A percentile compares a stretch with the other conserved stretches of the same genome.
These are phyloP conservation scores for Drosophila crucigera DNA, from an alignment of 2,888 invertebrate genomes.

Conservation along the genomic window DNA sequence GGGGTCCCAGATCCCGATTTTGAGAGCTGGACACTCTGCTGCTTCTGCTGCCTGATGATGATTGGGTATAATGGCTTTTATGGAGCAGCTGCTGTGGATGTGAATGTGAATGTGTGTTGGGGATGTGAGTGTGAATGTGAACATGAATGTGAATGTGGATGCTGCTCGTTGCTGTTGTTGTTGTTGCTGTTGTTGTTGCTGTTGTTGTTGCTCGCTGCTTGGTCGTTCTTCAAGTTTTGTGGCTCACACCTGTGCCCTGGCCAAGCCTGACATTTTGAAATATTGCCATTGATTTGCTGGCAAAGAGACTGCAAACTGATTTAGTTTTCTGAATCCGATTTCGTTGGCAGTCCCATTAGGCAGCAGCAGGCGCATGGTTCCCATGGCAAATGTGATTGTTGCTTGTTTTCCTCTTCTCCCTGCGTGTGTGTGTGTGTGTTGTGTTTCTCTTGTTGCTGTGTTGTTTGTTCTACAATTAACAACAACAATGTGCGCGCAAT, in stretches of 20 bases:
- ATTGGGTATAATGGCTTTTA: slow-evolving; percentile 80
- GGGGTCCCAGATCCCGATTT: slow-evolving; percentile 67
- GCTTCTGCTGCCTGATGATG: slow-evolving; percentile 70
- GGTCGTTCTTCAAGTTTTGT: slow-evolving; percentile 66
- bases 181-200: slow-evolving; percentile 2
- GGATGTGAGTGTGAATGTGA: slow-evolving; percentile 19
- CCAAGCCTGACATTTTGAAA: slow-evolving; percentile 77
- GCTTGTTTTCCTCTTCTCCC: slow-evolving; percentile 8
- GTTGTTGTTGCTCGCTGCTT: slow-evolving; percentile 4
- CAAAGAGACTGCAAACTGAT: slow-evolving; percentile 63
- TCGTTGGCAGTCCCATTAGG: slow-evolving; percentile 45
- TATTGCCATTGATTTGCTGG: slow-evolving; percentile 76
- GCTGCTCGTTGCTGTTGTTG: slow-evolving; percentile 32
- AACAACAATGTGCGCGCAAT: slow-evolving; percentile 60
- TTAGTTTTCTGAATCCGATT: slow-evolving; percentile 64
- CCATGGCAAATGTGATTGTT: slow-evolving; percentile 67
- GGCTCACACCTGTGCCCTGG: slow-evolving; percentile 76
- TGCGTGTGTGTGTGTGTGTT: not conserved
- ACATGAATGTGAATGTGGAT: slow-evolving; percentile 27
- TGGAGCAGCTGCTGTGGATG: slow-evolving; percentile 71
- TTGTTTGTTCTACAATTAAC: slow-evolving; percentile 71
- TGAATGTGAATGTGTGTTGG: slow-evolving; percentile 22
- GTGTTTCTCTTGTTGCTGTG: slow-evolving; percentile 24
- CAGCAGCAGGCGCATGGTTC: slow-evolving; percentile 43
- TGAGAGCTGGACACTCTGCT: slow-evolving; percentile 61